These are phyloP conservation scores for Thumatha senex DNA, from an alignment of 2,888 invertebrate species.

Conservation along the genomic window DNA sequence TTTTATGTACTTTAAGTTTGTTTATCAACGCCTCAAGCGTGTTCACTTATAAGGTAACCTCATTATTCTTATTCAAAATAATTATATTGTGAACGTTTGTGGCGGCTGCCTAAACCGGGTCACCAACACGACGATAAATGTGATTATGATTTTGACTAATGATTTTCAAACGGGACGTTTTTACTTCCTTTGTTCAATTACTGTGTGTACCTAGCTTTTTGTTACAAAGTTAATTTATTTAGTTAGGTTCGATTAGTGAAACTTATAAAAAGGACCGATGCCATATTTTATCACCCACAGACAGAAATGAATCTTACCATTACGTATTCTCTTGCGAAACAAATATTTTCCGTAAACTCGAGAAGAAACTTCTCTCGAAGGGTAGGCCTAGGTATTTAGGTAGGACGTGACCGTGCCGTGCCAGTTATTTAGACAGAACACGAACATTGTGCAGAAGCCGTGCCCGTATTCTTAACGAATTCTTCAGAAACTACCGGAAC, in stretches of 20 bases:
- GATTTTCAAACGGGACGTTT: conserved; percentile 8
- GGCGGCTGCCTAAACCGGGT: background rate
- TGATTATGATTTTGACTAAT: conserved; percentile 4
- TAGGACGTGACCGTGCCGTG: too few species aligned
- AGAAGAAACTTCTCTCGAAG: too few species aligned
- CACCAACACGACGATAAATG: background rate
- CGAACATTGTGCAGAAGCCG: too few species aligned
- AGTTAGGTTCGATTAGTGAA: background rate
- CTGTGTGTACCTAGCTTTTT: conserved; percentile 11
- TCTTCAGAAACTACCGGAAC: too few species aligned
- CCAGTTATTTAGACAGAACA: too few species aligned
- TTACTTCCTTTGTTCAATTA: conserved; percentile 13
- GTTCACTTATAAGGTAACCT: background rate
- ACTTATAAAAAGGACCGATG: background rate
- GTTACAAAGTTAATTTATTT: conserved; percentile 1
- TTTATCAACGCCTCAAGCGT: background rate
- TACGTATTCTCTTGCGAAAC: too few species aligned
- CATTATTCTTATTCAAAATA: background rate
- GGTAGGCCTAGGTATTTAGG: too few species aligned
- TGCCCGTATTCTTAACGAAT: too few species aligned
- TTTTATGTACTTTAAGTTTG: too few species aligned
- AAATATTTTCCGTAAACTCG: too few species aligned
- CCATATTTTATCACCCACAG: too few species aligned
- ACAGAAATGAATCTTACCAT: too few species aligned
- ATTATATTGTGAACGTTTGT: conserved; percentile 4